phyloP scores from a whole-genome alignment of 2,113 vertebrate genomes.

The Poeciliopsis occidentalis region DNA sequence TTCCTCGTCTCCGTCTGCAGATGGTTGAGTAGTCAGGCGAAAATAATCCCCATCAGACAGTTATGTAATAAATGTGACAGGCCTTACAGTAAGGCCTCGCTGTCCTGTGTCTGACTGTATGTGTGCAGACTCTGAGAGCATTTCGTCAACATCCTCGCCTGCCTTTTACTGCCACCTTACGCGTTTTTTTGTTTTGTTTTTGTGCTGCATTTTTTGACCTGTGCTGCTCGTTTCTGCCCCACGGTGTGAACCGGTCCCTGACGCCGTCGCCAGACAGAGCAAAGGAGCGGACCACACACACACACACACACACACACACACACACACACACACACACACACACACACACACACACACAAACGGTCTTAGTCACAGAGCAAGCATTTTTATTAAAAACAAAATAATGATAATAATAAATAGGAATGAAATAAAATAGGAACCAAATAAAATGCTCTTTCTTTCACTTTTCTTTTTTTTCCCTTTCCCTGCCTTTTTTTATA shows the following conservation, averaged over 20 bases:
- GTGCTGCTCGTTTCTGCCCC: background rate
- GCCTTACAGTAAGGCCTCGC: background rate
- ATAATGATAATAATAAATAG: background rate
- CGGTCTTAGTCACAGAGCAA: background rate
- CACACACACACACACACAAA: background rate
- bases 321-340: too few relatives aligned
- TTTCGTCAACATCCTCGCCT: background rate
- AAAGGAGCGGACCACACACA: background rate
- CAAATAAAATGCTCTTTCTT: background rate
- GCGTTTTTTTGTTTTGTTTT: background rate
- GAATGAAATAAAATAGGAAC: slow-evolving; percentile 4
- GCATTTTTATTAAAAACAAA: background rate
- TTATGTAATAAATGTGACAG: background rate
- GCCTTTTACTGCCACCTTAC: background rate
- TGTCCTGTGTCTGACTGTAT: background rate
- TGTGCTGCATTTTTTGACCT: slow-evolving; percentile 1
- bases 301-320: too few relatives aligned
- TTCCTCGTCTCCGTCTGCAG: background rate
- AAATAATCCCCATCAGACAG: background rate
- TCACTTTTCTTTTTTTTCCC: slow-evolving; percentile 47
- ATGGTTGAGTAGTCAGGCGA: background rate
- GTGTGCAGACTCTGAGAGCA: background rate
- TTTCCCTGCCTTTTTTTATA: slow-evolving; percentile 72
- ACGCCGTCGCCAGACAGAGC: slow-evolving; percentile 15
- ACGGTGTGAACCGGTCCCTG: slow-evolving; percentile 17